Evolutionary conservation across 2,888 invertebrate genomes (phyloP).

Genomic region (Arenicola marina): DNA sequence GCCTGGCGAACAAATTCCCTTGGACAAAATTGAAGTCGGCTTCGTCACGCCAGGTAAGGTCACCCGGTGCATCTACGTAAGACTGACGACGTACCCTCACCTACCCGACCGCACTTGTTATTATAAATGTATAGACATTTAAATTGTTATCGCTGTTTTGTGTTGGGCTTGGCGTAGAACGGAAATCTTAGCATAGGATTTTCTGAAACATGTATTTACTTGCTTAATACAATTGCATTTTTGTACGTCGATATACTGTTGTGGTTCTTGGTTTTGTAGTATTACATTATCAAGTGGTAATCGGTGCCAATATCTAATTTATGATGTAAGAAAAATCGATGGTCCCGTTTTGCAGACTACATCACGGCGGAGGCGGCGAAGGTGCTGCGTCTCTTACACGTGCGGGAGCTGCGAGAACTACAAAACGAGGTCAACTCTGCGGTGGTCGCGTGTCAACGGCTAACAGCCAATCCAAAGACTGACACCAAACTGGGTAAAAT

Average conservation of each 20-base stretch:
- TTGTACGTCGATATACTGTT: too few relatives aligned
- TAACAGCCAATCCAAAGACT: conserved; percentile 96
- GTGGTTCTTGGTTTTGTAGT: too few relatives aligned
- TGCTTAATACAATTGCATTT: too few relatives aligned
- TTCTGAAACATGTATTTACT: too few relatives aligned
- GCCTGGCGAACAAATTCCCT: conserved; percentile 64
- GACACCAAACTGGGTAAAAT: conserved; percentile 93
- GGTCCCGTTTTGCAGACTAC: conserved; percentile 57
- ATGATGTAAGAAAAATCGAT: not conserved
- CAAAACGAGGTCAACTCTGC: conserved; percentile 94
- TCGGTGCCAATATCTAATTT: not conserved
- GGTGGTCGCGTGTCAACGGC: conserved; percentile 85
- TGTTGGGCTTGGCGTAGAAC: too few relatives aligned
- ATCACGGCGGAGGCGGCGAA: conserved; percentile 67
- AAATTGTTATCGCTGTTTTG: too few relatives aligned
- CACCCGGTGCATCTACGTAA: not conserved
- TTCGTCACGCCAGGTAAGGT: conserved; percentile 68
- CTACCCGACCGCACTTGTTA: too few relatives aligned
- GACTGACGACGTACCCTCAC: not conserved
- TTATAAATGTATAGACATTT: too few relatives aligned
- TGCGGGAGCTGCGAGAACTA: conserved; percentile 81
- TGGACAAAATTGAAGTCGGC: conserved; percentile 72
- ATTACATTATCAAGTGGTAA: too few relatives aligned
- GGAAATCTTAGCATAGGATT: too few relatives aligned
- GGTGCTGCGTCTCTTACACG: conserved; percentile 78